Evolutionary conservation across 2,888 invertebrate species (phyloP), one percentile per base, ranked within the genome.

Genomic region (Cephus pulcher): DNA sequence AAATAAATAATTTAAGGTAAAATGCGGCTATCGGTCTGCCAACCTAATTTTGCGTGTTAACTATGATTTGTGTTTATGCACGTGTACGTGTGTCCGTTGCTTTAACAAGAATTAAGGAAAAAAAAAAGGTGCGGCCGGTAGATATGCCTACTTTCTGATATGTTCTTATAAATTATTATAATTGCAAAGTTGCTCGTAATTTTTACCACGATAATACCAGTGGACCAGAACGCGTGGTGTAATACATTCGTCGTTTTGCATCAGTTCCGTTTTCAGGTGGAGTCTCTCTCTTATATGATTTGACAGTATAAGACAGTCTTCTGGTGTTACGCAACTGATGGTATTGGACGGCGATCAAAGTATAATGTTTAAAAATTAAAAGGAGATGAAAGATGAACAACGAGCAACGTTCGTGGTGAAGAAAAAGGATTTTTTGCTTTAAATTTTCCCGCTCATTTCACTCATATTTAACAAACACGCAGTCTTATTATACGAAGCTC

Each of bases 401-500:
- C 56, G 9, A 56, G 56, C 56, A 9, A 56, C 9, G 56, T 56
- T 56, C 56, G 23, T 23, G 56, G 56, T 12, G 23, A 56, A 56
- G 6, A 23, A 56, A 56, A 56, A 56, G 9, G 2, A 56, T 56
- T 56, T 15, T 56, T 56, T 23, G 56, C 56, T 82, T 80, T 70
- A 77, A 84, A 79, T 56, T 78, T 86, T 81, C 78, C 82, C 86
- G 85, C 83, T 23, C 1, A 56, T 87, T 86, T 87, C 80, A 83
- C 88, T 87, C 83, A 84, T 88, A 88, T 84, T 88, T 86, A 88
- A 89, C 88, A 87, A 90, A 89, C 88, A 87, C 89, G 87, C 91
- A 90, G 91, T 91, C 91, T 91, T 90, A 89, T 91, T 82, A 84
- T 85, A 83, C 86, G 85, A 84, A 80, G 81, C 79, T 73, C 79